phyloP scores from a whole-genome alignment of 1,140 invertebrate genomes.

The Eciton burchellii region DNA sequence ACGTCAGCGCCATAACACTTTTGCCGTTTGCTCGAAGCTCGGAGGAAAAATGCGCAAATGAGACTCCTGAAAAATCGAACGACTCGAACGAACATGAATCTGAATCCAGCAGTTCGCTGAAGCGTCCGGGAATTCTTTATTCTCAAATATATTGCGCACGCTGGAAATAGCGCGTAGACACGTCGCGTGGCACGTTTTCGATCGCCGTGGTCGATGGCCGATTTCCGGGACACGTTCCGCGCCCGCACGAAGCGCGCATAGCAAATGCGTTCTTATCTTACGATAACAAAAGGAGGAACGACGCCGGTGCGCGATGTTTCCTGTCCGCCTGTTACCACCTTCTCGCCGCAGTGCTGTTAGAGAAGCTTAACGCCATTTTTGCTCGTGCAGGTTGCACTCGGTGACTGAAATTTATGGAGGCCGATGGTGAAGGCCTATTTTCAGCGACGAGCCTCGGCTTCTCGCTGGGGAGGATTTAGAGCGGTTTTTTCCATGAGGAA shows the following conservation, averaged over 20 bases:
- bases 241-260: slow-evolving; percentile 51
- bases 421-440: slow-evolving; percentile 24
- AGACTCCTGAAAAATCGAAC: too few species aligned
- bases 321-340: slow-evolving; percentile 41
- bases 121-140: not conserved
- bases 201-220: slow-evolving; percentile 32
- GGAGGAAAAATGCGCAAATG: too few species aligned
- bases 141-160: not conserved
- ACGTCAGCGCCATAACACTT: too few species aligned
- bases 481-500: not conserved
- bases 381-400: slow-evolving; percentile 20
- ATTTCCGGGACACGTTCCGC: slow-evolving; percentile 61
- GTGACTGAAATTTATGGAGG: slow-evolving; percentile 21
- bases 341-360: slow-evolving; percentile 42
- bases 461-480: not conserved
- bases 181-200: slow-evolving; percentile 27
- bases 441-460: not conserved
- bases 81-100: too few species aligned
- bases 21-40: too few species aligned
- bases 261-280: slow-evolving; percentile 67
- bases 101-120: too few species aligned
- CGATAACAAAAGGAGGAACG: slow-evolving; percentile 70
- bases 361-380: slow-evolving; percentile 31
- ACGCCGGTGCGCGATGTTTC: slow-evolving; percentile 71
- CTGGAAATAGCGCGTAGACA: slow-evolving; percentile 26